Evolutionary conservation across 2,113 vertebrate species (phyloP).

Genomic region (Lycocorax pyrrhopterus): DNA sequence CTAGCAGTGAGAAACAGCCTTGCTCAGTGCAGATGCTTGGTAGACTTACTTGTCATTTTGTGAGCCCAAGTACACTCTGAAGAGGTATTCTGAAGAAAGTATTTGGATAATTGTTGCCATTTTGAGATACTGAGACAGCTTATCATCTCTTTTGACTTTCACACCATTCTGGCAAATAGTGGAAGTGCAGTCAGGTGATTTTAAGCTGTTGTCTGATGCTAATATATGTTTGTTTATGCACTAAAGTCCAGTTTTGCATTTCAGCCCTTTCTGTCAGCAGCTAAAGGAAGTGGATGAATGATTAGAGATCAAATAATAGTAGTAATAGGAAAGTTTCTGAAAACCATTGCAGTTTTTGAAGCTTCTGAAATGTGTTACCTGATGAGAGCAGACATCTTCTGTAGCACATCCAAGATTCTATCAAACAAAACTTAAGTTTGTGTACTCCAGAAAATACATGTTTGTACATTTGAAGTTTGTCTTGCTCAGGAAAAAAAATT

Average conservation of each 20-base stretch:
- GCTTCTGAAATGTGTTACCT: neutral
- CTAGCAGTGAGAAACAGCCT: neutral
- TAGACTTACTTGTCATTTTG: neutral
- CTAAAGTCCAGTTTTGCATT: neutral
- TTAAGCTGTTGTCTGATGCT: neutral
- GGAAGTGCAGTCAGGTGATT: neutral
- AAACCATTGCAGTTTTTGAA: neutral
- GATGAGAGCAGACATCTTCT: neutral
- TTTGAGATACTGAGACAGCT: neutral
- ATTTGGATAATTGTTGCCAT: neutral
- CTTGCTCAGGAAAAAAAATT: neutral
- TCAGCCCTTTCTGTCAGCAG: neutral
- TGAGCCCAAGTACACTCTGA: neutral
- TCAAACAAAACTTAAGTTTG: neutral
- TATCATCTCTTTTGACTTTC: neutral
- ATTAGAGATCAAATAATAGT: neutral
- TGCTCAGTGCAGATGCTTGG: neutral
- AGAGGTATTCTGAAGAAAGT: neutral
- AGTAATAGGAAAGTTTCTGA: neutral
- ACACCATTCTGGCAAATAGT: neutral
- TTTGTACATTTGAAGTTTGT: neutral
- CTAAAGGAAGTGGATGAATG: neutral
- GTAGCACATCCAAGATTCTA: neutral
- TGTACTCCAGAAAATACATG: neutral
- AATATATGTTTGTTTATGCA: neutral